phyloP scores from a whole-genome alignment of 2,888 invertebrate genomes.

The Noctua fimbriata region DNA sequence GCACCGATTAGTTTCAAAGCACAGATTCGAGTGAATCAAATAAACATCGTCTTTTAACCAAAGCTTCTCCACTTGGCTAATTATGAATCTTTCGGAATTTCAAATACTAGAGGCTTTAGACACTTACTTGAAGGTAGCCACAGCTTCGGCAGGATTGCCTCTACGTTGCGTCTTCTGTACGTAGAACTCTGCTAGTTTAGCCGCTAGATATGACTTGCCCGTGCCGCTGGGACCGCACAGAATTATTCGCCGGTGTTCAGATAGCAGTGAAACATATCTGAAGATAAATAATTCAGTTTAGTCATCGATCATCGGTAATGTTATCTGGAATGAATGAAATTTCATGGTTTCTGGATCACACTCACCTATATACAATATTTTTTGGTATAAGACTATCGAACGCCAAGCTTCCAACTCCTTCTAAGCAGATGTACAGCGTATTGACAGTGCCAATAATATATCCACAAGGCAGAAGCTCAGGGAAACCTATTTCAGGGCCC shows the following conservation, averaged over 20 bases:
- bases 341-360: constrained; percentile 23
- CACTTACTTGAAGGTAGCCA: constrained; percentile 97
- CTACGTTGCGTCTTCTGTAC: constrained; percentile 95
- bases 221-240: constrained; percentile 99
- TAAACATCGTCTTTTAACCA: neutral
- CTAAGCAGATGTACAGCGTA: constrained; percentile 96
- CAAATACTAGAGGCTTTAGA: neutral
- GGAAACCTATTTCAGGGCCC: constrained; percentile 94
- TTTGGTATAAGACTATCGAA: constrained; percentile 99
- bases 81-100: neutral
- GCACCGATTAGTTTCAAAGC: neutral
- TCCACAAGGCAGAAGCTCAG: constrained; percentile 97
- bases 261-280: constrained; percentile 95
- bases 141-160: constrained; percentile 96
- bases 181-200: constrained; percentile 98
- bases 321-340: too few species aligned
- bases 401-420: constrained; percentile 96
- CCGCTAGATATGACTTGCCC: constrained; percentile 98
- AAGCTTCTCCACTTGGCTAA: neutral
- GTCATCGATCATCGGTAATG: neutral
- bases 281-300: constrained; percentile 1
- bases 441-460: constrained; percentile 97
- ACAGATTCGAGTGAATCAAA: neutral
- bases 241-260: constrained; percentile 98
- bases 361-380: constrained; percentile 97